phyloP scores from a whole-genome alignment of 2,113 vertebrate genomes.

The Tonatia bakeri region DNA sequence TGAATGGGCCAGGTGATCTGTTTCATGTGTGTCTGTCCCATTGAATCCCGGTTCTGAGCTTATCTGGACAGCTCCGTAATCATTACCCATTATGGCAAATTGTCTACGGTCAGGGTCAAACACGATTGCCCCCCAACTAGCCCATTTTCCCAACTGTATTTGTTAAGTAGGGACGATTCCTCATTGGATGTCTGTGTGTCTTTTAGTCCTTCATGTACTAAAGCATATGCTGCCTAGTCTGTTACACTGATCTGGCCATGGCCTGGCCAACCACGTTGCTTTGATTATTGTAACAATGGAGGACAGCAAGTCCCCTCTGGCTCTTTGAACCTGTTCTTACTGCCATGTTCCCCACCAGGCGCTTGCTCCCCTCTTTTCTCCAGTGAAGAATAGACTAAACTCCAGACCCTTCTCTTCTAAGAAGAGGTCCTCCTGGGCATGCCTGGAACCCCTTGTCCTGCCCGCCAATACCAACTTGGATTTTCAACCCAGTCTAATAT shows the following conservation, averaged over 20 bases:
- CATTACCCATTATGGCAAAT: background rate
- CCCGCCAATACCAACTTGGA: background rate
- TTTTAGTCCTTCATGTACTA: background rate
- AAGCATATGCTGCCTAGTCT: background rate
- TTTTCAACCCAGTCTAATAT: background rate
- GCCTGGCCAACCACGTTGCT: background rate
- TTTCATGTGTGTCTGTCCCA: background rate
- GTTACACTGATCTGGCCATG: fast-evolving
- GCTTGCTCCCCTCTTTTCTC: background rate
- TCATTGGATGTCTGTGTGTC: background rate
- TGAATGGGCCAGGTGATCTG: background rate
- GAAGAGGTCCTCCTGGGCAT: background rate
- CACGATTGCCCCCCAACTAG: background rate
- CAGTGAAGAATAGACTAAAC: background rate
- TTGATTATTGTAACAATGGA: background rate
- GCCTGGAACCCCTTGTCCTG: background rate
- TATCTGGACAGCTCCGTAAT: background rate
- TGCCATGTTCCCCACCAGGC: background rate
- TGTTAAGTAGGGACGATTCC: background rate
- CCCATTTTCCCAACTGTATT: background rate
- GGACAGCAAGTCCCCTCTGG: background rate
- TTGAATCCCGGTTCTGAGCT: background rate
- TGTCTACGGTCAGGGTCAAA: background rate
- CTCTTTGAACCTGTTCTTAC: background rate
- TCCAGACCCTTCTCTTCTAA: background rate